Percentiles rank a stretch among this genome's conserved stretches.
phyloP scores from a whole-genome alignment of 1,140 invertebrate species.

The Patella vulgata region DNA sequence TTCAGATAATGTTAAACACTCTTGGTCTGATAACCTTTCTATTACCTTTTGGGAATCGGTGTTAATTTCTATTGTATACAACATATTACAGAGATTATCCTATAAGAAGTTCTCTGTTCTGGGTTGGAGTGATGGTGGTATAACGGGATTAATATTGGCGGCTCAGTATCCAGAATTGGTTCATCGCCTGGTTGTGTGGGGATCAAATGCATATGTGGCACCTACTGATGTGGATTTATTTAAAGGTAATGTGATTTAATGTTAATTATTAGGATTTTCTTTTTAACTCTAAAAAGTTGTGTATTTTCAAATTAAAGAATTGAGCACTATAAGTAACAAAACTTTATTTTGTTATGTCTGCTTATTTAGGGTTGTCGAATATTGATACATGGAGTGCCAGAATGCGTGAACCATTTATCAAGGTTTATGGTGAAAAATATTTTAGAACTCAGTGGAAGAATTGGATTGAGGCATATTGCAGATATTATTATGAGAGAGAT shows the following conservation, averaged over 20 bases:
- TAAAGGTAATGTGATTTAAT: conserved; percentile 70
- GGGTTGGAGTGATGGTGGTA: conserved; percentile 92
- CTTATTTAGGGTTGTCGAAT: conserved; percentile 63
- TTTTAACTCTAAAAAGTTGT: conserved; percentile 41
- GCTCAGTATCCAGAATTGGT: conserved; percentile 75
- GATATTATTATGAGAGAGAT: conserved; percentile 44
- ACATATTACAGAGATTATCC: conserved; percentile 72
- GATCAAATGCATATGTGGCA: conserved; percentile 79
- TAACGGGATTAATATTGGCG: conserved; percentile 79
- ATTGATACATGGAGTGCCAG: conserved; percentile 82
- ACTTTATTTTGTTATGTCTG: too few relatives aligned
- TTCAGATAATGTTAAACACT: too few relatives aligned
- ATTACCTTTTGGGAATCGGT: too few relatives aligned
- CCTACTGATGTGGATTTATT: conserved; percentile 76
- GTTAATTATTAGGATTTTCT: not conserved
- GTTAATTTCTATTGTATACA: too few relatives aligned
- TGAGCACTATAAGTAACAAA: too few relatives aligned
- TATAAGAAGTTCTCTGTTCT: conserved; percentile 79
- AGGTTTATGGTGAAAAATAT: conserved; percentile 80
- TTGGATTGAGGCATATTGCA: conserved; percentile 75
- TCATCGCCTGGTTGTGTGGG: conserved; percentile 81
- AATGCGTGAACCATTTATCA: conserved; percentile 79
- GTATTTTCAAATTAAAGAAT: too few relatives aligned
- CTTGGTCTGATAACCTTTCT: too few relatives aligned
- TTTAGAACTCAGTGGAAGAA: conserved; percentile 76